These are phyloP conservation scores for Toxostoma redivivum DNA, from an alignment of 2,113 vertebrate species.

Conservation along the genomic window DNA sequence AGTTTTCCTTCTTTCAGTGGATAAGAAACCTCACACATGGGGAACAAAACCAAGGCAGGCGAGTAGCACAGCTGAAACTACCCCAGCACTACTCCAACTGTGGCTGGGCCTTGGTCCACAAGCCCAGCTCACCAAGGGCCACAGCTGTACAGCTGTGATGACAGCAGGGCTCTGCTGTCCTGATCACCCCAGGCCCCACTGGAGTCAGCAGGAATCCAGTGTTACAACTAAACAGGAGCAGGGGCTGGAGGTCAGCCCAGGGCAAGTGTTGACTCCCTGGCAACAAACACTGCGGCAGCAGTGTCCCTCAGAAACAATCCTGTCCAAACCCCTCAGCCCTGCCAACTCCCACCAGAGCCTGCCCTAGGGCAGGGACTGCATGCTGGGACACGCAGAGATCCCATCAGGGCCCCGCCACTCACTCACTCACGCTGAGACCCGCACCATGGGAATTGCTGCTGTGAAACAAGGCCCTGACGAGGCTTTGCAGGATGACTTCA, in stretches of 20 bases:
- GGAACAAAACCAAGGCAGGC: background rate
- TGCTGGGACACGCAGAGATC: background rate
- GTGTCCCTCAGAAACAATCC: fast-evolving
- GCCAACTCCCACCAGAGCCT: background rate
- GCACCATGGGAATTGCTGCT: background rate
- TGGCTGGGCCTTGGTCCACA: background rate
- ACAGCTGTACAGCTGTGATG: background rate
- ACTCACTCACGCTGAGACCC: background rate
- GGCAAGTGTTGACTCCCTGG: background rate
- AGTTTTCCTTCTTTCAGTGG: background rate
- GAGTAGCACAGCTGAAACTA: background rate
- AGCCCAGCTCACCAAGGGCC: background rate
- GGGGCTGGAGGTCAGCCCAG: background rate
- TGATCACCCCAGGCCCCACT: fast-evolving
- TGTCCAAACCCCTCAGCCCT: fast-evolving
- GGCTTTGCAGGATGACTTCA: background rate
- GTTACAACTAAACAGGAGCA: background rate
- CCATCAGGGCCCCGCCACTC: background rate
- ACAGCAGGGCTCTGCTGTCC: background rate
- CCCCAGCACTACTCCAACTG: background rate
- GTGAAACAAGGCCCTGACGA: background rate
- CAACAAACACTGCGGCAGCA: background rate
- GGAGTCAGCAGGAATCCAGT: background rate
- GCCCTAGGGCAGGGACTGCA: background rate
- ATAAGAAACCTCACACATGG: background rate